Conservation (phyloP, 2,113 vertebrate genomes). For the Tricholaema leucomelas region DNA sequence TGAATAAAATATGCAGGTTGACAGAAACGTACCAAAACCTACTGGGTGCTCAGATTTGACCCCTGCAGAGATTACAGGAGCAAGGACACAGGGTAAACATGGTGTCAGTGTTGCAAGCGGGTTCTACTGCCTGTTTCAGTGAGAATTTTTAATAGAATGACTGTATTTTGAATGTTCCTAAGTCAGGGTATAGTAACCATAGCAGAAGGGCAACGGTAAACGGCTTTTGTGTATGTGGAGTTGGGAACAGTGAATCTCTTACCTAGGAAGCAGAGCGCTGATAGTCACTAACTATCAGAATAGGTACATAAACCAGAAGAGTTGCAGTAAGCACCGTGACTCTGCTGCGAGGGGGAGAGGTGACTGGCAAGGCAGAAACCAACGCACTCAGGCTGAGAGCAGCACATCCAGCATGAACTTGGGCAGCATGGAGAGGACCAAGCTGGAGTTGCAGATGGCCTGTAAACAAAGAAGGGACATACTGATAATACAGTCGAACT, state of each 20-base stretch:
- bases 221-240: rapidly evolving
- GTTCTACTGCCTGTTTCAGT: not conserved
- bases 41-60: not conserved
- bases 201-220: not conserved
- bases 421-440: rapidly evolving
- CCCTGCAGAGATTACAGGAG: not conserved
- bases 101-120: rapidly evolving
- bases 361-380: not conserved
- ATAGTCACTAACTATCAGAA: not conserved
- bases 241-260: not conserved
- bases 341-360: not conserved
- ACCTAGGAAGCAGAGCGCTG: not conserved
- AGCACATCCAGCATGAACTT: not conserved
- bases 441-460: not conserved
- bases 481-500: rapidly evolving
- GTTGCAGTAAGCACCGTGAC: rapidly evolving
- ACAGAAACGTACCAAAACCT: not conserved
- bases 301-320: rapidly evolving
- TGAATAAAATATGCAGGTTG: not conserved
- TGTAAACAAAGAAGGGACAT: too few relatives aligned
- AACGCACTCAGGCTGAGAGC: not conserved
- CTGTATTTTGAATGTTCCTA: rapidly evolving
- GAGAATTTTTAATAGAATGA: not conserved
- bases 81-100: not conserved
- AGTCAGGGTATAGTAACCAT: not conserved